These are phyloP conservation scores for Drosophila paracracens DNA, from an alignment of 2,888 invertebrate species.

Conservation along the genomic window DNA sequence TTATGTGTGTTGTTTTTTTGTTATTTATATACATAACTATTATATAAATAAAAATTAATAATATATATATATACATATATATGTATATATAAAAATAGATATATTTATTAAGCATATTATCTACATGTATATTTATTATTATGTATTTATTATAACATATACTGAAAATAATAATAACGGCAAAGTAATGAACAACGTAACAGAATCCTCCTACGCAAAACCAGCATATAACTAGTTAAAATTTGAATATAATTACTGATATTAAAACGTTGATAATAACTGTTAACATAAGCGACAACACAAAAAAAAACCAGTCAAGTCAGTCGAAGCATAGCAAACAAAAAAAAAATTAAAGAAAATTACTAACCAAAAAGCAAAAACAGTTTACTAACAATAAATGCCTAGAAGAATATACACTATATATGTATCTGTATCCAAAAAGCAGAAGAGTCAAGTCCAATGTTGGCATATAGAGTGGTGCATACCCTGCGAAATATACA, in stretches of 20 bases:
- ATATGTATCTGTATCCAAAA: slow-evolving; percentile 41
- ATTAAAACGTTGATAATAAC: slow-evolving; percentile 72
- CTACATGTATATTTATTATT: slow-evolving; percentile 82
- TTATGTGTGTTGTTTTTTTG: slow-evolving; percentile 83
- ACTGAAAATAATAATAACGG: slow-evolving; percentile 51
- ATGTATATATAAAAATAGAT: slow-evolving; percentile 63
- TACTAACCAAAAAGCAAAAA: slow-evolving; percentile 58
- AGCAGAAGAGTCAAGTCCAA: slow-evolving; percentile 65
- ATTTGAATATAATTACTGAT: slow-evolving; percentile 58
- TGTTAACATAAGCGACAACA: slow-evolving; percentile 52
- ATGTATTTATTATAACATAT: slow-evolving; percentile 81
- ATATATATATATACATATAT: slow-evolving; percentile 36
- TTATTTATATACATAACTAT: slow-evolving; percentile 82
- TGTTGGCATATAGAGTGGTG: slow-evolving; percentile 69
- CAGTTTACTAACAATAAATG: slow-evolving; percentile 66
- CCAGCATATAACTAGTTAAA: slow-evolving; percentile 67
- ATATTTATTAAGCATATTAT: slow-evolving; percentile 82
- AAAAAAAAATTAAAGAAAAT: slow-evolving; percentile 40
- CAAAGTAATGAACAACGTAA: slow-evolving; percentile 67
- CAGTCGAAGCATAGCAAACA: slow-evolving; percentile 72
- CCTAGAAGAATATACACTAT: slow-evolving; percentile 37
- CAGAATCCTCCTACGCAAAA: slow-evolving; percentile 77
- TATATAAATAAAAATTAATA: slow-evolving; percentile 64
- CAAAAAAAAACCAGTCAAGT: slow-evolving; percentile 65
- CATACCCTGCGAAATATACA: slow-evolving; percentile 54